These are phyloP conservation scores for Pseudeuparius sepicola DNA, from an alignment of 2,888 invertebrate species.

Conservation along the genomic window DNA sequence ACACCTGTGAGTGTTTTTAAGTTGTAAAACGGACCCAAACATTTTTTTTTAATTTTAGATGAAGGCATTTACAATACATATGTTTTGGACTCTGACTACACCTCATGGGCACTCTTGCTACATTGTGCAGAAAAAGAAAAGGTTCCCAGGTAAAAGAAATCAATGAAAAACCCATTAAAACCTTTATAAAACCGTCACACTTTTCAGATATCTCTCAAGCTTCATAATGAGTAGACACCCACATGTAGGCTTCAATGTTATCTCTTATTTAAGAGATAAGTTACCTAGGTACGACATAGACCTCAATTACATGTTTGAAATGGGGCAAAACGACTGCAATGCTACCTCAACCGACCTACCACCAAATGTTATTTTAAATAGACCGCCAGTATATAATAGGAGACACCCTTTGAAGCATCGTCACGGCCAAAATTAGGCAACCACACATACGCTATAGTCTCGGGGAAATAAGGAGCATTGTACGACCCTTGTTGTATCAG, in stretches of 20 bases:
- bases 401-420: constrained; percentile 42
- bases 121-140: constrained; percentile 80
- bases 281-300: constrained; percentile 76
- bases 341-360: constrained; percentile 36
- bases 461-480: too few species aligned
- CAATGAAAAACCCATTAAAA: too few species aligned
- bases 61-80: constrained; percentile 85
- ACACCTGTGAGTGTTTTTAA: constrained; percentile 54
- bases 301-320: constrained; percentile 72
- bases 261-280: constrained; percentile 68
- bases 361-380: constrained; percentile 29
- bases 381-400: constrained; percentile 29
- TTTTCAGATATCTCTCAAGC: constrained; percentile 61
- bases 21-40: too few species aligned
- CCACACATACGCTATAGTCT: too few species aligned
- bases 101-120: constrained; percentile 70
- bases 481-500: too few species aligned
- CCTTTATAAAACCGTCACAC: too few species aligned
- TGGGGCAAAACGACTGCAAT: constrained; percentile 61
- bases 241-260: constrained; percentile 53
- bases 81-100: constrained; percentile 75
- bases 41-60: constrained; percentile 49
- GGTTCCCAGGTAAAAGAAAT: constrained; percentile 54
- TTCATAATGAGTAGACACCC: constrained; percentile 63
- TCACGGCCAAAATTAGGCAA: too few species aligned